phyloP scores from a whole-genome alignment of 1,140 invertebrate genomes.

The Heliconius melpomene region DNA sequence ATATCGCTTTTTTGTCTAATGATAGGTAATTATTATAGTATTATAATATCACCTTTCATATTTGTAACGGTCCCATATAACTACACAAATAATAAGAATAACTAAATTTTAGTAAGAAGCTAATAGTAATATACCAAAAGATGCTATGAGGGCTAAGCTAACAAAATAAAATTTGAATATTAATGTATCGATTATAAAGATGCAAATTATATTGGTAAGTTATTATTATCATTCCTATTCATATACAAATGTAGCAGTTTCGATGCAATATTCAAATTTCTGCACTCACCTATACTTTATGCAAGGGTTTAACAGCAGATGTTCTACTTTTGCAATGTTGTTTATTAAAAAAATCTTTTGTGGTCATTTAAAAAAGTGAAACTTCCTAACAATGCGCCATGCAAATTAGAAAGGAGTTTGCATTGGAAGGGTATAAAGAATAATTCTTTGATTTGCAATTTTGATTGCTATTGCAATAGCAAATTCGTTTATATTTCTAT shows the following conservation, averaged over 20 bases:
- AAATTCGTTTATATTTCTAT: conserved; percentile 48
- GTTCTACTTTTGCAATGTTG: conserved; percentile 75
- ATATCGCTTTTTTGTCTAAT: not conserved
- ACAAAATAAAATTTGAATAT: conserved; percentile 1
- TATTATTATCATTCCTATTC: conserved; percentile 26
- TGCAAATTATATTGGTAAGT: conserved; percentile 20
- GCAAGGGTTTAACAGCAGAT: conserved; percentile 64
- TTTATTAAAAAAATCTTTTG: conserved; percentile 79
- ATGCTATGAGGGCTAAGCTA: not conserved
- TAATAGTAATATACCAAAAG: not conserved
- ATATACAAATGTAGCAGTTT: conserved; percentile 19
- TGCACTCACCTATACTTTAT: conserved; percentile 41
- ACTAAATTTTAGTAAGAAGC: not conserved
- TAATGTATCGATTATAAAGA: conserved; percentile 8
- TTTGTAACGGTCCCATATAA: not conserved
- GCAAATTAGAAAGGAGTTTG: conserved; percentile 72
- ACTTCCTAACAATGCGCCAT: conserved; percentile 75
- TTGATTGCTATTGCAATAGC: conserved; percentile 45
- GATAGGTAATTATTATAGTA: not conserved
- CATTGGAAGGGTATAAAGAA: conserved; percentile 45
- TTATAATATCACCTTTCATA: not conserved
- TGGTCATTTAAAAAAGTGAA: conserved; percentile 77
- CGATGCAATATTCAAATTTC: conserved; percentile 63
- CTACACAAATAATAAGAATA: not conserved
- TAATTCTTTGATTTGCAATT: conserved; percentile 44